Evolutionary conservation across 2,888 invertebrate genomes (phyloP).

Genomic region (Thera britannica): DNA sequence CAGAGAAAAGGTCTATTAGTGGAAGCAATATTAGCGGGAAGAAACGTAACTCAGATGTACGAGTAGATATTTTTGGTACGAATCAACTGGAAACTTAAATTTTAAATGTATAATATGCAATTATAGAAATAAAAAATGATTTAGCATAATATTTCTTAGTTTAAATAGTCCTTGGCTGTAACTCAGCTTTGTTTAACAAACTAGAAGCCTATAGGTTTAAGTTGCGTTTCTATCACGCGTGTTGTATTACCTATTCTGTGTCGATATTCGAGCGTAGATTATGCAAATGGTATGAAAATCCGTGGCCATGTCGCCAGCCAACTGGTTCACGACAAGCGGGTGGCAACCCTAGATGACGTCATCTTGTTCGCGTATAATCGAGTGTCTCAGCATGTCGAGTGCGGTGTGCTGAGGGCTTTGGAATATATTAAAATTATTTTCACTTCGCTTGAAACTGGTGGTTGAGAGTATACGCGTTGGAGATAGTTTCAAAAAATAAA

Average conservation of each 20-base stretch:
- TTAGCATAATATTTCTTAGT: too few species aligned
- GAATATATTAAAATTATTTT: slow-evolving; percentile 32
- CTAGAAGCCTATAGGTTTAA: neutral
- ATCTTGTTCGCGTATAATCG: slow-evolving; percentile 56
- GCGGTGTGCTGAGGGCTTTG: slow-evolving; percentile 23
- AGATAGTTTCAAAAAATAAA: too few species aligned
- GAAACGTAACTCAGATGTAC: slow-evolving; percentile 1
- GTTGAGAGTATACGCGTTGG: too few species aligned
- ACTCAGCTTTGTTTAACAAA: too few species aligned
- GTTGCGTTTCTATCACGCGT: slow-evolving; percentile 6
- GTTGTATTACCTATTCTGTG: slow-evolving; percentile 19
- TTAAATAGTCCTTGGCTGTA: too few species aligned
- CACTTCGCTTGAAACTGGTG: neutral
- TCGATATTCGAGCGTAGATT: slow-evolving; percentile 52
- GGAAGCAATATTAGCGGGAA: neutral
- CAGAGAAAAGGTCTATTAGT: neutral
- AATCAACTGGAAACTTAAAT: neutral
- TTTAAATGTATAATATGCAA: too few species aligned
- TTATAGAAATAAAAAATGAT: too few species aligned
- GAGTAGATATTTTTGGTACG: neutral
- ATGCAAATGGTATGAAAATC: slow-evolving; percentile 75
- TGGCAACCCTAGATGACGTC: slow-evolving; percentile 53
- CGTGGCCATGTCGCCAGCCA: slow-evolving; percentile 52
- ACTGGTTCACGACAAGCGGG: slow-evolving; percentile 52
- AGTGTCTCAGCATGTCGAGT: slow-evolving; percentile 40